Evolutionary conservation across 1,140 invertebrate genomes (phyloP).

Genomic region (Drosophila repletoides): DNA sequence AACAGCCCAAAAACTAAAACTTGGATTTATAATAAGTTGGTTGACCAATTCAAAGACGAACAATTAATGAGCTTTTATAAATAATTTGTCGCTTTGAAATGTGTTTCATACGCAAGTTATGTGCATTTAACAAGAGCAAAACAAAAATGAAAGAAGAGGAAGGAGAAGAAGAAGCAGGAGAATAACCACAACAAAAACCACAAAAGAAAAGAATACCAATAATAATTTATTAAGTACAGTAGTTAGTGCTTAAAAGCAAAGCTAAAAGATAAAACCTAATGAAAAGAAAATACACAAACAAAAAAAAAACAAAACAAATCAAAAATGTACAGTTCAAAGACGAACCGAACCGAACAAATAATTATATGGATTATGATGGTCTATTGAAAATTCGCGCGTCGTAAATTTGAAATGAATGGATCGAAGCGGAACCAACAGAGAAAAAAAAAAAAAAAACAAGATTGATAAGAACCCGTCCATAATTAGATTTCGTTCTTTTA

Average conservation of each 20-base stretch:
- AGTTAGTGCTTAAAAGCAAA: slow-evolving; percentile 31
- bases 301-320: slow-evolving; percentile 3
- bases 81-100: slow-evolving; percentile 72
- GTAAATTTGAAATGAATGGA: slow-evolving; percentile 4
- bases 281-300: slow-evolving; percentile 14
- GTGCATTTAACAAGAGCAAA: slow-evolving; percentile 64
- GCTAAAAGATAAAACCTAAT: slow-evolving; percentile 7
- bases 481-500: slow-evolving; percentile 76
- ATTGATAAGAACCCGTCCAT: slow-evolving; percentile 82
- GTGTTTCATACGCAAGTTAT: slow-evolving; percentile 62
- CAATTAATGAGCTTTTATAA: slow-evolving; percentile 76
- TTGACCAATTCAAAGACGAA: slow-evolving; percentile 53
- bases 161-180: slow-evolving; percentile 10
- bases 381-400: background rate
- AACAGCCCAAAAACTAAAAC: too few relatives aligned
- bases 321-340: slow-evolving; percentile 1
- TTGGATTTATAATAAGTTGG: too few relatives aligned
- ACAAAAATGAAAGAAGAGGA: slow-evolving; percentile 5
- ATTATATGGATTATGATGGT: background rate
- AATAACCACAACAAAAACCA: slow-evolving; percentile 29
- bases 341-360: slow-evolving; percentile 14
- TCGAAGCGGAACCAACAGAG: slow-evolving; percentile 38
- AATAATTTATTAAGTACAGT: slow-evolving; percentile 30
- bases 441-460: slow-evolving; percentile 75
- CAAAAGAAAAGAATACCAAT: slow-evolving; percentile 25